phyloP scores from a whole-genome alignment of 2,888 invertebrate genomes.

The Meghimatium bilineatum region DNA sequence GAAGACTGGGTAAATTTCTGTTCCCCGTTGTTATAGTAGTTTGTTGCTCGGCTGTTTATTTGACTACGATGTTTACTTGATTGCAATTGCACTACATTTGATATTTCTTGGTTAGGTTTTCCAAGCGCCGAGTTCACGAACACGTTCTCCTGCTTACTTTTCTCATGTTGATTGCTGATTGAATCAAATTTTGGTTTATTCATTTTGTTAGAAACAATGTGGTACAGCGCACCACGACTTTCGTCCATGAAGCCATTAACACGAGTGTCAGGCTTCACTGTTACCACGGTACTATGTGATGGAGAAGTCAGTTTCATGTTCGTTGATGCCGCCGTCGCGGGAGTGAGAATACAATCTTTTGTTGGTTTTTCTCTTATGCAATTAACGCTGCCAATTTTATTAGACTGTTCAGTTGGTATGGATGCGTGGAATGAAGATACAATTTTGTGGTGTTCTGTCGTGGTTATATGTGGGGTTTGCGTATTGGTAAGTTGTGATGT shows the following conservation, averaged over 20 bases:
- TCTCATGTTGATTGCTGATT: background rate
- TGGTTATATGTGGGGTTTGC: too few species aligned
- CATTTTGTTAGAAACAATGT: constrained; percentile 41
- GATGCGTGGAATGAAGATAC: background rate
- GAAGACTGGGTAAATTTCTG: background rate
- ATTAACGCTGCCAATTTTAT: background rate
- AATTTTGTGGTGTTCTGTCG: background rate
- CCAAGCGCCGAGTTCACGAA: background rate
- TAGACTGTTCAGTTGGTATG: too few species aligned
- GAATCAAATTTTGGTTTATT: constrained; percentile 24
- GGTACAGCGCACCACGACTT: constrained; percentile 39
- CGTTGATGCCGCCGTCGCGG: background rate
- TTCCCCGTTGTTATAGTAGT: background rate
- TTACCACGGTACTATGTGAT: background rate
- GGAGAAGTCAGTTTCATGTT: background rate
- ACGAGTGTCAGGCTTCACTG: background rate
- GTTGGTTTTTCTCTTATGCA: background rate
- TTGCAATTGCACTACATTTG: background rate
- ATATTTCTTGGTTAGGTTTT: background rate
- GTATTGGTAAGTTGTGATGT: background rate
- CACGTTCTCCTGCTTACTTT: background rate
- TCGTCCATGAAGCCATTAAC: background rate
- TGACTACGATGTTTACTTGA: background rate
- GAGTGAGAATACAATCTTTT: background rate
- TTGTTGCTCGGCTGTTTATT: background rate